A percentile compares a stretch with the other conserved stretches of the same genome.
These are phyloP conservation scores for Neoarius graeffei DNA, from an alignment of 2,113 vertebrate species.

Conservation along the genomic window DNA sequence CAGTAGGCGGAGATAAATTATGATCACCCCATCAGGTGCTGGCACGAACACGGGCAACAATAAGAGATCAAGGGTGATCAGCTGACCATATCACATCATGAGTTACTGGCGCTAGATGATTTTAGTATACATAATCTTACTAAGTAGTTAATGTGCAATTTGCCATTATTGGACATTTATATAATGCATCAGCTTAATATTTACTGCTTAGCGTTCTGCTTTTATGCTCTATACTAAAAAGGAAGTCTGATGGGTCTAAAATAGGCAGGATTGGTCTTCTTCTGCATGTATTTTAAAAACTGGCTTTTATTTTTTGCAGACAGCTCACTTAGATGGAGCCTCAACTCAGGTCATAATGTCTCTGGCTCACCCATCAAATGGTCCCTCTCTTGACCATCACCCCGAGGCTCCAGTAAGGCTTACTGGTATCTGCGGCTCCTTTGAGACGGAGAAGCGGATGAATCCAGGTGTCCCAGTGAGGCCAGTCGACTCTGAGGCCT, in stretches of 20 bases:
- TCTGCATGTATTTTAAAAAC: background rate
- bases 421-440: slow-evolving; percentile 63
- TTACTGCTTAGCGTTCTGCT: background rate
- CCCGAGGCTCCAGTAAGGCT: slow-evolving; percentile 50
- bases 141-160: background rate
- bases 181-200: background rate
- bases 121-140: background rate
- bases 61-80: background rate
- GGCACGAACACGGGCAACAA: background rate
- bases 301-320: slow-evolving; percentile 69
- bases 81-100: background rate
- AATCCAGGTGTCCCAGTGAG: slow-evolving; percentile 70
- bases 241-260: background rate
- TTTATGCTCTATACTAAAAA: background rate
- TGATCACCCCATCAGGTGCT: background rate
- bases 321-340: slow-evolving; percentile 67
- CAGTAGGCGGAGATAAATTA: background rate
- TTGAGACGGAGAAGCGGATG: slow-evolving; percentile 58
- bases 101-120: background rate
- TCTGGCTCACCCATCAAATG: slow-evolving; percentile 56
- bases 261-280: background rate
- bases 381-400: slow-evolving; percentile 60
- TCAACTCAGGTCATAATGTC: slow-evolving; percentile 63
- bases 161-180: background rate
- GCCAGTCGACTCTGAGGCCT: slow-evolving; percentile 69